Base-by-base conservation (phyloP, 2,113 vertebrate genomes). In the Seriola rivoliana region DNA sequence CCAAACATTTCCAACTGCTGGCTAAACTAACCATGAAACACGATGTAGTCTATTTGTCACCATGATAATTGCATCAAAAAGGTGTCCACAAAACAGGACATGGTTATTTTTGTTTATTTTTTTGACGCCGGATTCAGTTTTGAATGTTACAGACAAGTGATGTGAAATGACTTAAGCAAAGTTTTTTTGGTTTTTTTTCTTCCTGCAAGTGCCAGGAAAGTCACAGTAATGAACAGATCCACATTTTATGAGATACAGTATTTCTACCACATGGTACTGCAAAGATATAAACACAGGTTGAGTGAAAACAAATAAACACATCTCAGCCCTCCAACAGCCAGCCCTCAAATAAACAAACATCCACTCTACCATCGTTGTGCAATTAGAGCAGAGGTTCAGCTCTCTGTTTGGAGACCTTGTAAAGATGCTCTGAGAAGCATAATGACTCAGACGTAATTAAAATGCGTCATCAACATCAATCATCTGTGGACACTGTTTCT, bases 221-320 rank as follows among this genome's bases (percentile, higher is more conserved):
- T 17, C 38, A 67, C 12, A 17, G 13, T 32, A 46, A 10, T 2
- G 4, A 23, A 68, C 0, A 5, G 58, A 55, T 52, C 21, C 44
- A 36, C 34, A 52, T 62, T 60, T 62, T 38, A 57, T 52, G 34
- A 67, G 13, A 23, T 48, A 25, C 23, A 69, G 16, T 16, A 4
- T 65, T 62, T 70, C 44, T 59, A 55, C 46, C 42, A 57, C 67
- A 74, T 65, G 38, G 21, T 25, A 42, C 42, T 25, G 16, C n/a
- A 19, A 57, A 36, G 55, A 70, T 72, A 75, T 85, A 88, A 88
- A 92, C 71, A 90, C 50, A 79, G 60, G 55, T 34, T 82, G 82
- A 90, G 67, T 89, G 65, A 81, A 90, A 85, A 81, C 75, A 89
- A 88, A 89, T 80, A 88, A 89, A 89, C 84, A 85, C 58, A 72